Conservation (phyloP, 1,140 invertebrate genomes). For the Armadillidium nasatum region DNA sequence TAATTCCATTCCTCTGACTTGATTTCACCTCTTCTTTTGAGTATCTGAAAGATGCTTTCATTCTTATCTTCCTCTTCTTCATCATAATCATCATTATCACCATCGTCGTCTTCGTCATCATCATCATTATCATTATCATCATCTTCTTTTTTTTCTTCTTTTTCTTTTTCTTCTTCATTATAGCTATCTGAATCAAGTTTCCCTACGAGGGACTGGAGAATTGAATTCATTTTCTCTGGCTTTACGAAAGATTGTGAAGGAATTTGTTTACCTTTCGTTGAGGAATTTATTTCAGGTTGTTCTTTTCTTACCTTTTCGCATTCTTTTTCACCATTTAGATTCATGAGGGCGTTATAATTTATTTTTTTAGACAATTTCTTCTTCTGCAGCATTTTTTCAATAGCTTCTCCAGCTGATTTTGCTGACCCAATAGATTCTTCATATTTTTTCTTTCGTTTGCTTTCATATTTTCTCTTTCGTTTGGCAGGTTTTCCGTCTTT, state of each 20-base stretch:
- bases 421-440: constrained; percentile 56
- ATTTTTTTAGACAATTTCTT: constrained; percentile 95
- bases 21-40: constrained; percentile 50
- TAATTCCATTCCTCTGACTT: neutral
- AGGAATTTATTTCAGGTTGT: constrained; percentile 37
- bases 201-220: constrained; percentile 29
- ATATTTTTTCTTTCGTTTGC: too few relatives aligned
- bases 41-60: constrained; percentile 53
- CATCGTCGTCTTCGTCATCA: constrained; percentile 37
- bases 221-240: constrained; percentile 26
- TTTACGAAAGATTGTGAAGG: constrained; percentile 35
- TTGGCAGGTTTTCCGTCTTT: constrained; percentile 55
- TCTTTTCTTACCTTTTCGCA: constrained; percentile 39
- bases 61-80: constrained; percentile 49
- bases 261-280: constrained; percentile 30
- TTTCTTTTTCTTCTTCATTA: constrained; percentile 26
- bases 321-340: constrained; percentile 58
- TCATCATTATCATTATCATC: constrained; percentile 23
- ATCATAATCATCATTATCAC: constrained; percentile 47
- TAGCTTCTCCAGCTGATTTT: constrained; percentile 79
- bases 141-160: neutral
- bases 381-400: constrained; percentile 89
- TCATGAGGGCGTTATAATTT: constrained; percentile 93
- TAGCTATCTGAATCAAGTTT: constrained; percentile 28
- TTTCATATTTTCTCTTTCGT: constrained; percentile 59